Evolutionary conservation across 2,888 invertebrate genomes (phyloP).

Genomic region (Cerastoderma edule): DNA sequence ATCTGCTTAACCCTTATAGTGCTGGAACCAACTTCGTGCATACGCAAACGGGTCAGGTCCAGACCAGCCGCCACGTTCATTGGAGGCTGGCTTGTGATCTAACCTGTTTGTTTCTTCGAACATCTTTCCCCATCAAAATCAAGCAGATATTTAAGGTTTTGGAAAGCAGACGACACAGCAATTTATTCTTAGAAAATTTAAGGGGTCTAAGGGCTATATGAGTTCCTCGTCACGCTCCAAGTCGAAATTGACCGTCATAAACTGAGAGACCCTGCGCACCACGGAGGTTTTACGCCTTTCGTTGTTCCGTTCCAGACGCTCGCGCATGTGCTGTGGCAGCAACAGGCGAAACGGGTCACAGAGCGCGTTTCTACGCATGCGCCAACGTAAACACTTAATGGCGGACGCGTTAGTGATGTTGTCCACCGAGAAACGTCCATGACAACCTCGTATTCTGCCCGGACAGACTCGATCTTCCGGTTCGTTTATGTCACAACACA

Average conservation of each 20-base stretch:
- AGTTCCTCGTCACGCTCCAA: constrained; percentile 57
- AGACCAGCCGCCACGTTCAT: too few species aligned
- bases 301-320: constrained; percentile 46
- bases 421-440: background rate
- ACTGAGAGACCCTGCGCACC: constrained; percentile 46
- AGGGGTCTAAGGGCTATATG: constrained; percentile 33
- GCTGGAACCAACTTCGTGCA: too few species aligned
- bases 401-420: constrained; percentile 35
- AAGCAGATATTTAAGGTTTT: too few species aligned
- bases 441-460: background rate
- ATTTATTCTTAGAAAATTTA: too few species aligned
- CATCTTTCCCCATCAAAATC: too few species aligned
- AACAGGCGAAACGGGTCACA: constrained; percentile 52
- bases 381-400: constrained; percentile 40
- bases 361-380: constrained; percentile 51
- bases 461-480: background rate
- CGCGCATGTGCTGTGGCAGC: constrained; percentile 50
- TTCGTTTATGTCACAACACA: background rate
- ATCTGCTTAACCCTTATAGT: too few species aligned
- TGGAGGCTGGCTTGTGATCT: too few species aligned
- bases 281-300: constrained; percentile 50
- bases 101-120: too few species aligned
- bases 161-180: too few species aligned
- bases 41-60: too few species aligned
- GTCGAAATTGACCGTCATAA: constrained; percentile 47